Conservation (phyloP, 2,797 vertebrate species). For the Characodon lateralis region DNA sequence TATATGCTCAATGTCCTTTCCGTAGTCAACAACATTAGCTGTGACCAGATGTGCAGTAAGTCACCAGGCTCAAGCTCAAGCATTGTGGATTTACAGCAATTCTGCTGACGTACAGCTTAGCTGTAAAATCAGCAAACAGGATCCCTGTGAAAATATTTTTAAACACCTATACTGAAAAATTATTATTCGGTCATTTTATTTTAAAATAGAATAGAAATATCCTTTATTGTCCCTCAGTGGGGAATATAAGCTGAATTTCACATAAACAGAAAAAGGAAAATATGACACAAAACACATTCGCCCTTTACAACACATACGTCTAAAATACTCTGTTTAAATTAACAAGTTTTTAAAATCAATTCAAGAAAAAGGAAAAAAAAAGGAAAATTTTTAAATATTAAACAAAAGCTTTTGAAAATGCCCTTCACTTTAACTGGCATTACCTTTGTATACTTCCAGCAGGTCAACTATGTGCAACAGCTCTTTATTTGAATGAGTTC, state of each 20-base stretch:
- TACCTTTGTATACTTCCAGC: background rate
- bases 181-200: background rate
- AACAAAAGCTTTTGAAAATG: background rate
- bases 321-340: background rate
- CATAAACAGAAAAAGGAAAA: background rate
- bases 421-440: background rate
- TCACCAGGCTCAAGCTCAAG: conserved; percentile 40
- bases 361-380: background rate
- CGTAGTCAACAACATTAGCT: conserved; percentile 43
- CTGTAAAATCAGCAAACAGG: conserved; percentile 9
- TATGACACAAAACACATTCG: background rate
- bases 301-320: background rate
- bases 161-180: background rate
- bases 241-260: background rate
- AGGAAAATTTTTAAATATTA: background rate
- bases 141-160: background rate
- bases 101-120: conserved; percentile 14
- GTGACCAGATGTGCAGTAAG: conserved; percentile 52
- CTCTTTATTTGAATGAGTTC: background rate
- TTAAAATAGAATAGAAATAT: background rate
- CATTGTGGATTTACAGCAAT: conserved; percentile 14
- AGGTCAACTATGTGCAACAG: background rate
- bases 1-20: conserved; percentile 27
- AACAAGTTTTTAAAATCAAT: background rate
- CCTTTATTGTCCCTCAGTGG: background rate